A percentile compares a stretch with the other conserved stretches of the same genome.
These are phyloP conservation scores for Caenorhabditis parvicauda DNA, from an alignment of 2,888 invertebrate species.

Conservation along the genomic window DNA sequence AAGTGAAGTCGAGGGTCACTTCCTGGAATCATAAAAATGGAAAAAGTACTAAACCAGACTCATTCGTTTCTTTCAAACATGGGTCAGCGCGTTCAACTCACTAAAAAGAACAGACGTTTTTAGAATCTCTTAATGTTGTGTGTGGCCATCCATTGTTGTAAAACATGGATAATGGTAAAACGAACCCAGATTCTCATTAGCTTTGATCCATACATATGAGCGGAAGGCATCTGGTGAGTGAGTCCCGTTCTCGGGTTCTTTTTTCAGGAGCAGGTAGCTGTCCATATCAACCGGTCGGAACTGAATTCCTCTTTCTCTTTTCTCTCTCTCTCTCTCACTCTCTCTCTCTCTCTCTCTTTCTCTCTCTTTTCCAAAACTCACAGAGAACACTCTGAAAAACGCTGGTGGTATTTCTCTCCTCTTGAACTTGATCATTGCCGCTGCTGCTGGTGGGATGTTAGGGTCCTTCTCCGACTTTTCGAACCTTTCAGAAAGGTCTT, in stretches of 20 bases:
- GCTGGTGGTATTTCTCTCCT: slow-evolving; percentile 43
- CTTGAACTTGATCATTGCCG: slow-evolving; percentile 39
- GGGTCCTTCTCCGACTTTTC: slow-evolving; percentile 34
- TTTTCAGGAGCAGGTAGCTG: slow-evolving; percentile 26
- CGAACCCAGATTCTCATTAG: slow-evolving; percentile 39
- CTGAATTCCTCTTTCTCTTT: slow-evolving; percentile 15
- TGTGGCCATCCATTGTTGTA: no score
- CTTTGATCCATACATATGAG: slow-evolving; percentile 45
- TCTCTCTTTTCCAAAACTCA: background rate
- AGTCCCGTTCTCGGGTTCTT: slow-evolving; percentile 18
- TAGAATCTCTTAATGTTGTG: background rate
- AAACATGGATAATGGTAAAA: background rate
- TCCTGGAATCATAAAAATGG: slow-evolving; percentile 42
- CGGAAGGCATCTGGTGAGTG: slow-evolving; percentile 30
- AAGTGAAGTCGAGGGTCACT: slow-evolving; percentile 63
- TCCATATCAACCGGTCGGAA: slow-evolving; percentile 45
- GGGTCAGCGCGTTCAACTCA: no score
- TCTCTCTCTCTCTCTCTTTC: background rate
- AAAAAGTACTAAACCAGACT: background rate
- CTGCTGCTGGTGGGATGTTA: slow-evolving; percentile 25
- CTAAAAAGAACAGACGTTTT: background rate
- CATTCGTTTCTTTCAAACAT: background rate
- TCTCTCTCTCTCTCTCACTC: background rate
- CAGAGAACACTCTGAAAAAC: slow-evolving; percentile 43
- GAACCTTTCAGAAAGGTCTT: slow-evolving; percentile 41